Evolutionary conservation across 2,888 invertebrate species (phyloP).

Genomic region (Pyrrhia umbra): DNA sequence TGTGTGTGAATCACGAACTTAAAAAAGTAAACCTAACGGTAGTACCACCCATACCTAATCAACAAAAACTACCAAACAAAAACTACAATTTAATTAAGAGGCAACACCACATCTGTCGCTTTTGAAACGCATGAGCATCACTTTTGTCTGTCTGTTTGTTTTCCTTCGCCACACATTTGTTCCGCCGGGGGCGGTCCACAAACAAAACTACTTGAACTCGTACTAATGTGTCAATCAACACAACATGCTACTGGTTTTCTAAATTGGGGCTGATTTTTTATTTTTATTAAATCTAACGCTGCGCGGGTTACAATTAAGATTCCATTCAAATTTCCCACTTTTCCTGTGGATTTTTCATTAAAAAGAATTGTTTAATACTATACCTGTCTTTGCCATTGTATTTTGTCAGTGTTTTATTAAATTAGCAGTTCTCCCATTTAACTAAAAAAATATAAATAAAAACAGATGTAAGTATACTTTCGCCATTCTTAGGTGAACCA

Average conservation of each 20-base stretch:
- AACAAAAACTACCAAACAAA: slow-evolving; percentile 9
- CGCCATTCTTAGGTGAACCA: no score
- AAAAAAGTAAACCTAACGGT: neutral
- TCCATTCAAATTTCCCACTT: neutral
- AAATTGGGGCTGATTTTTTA: slow-evolving; percentile 15
- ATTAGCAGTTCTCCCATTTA: no score
- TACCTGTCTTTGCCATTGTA: no score
- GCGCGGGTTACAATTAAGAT: neutral
- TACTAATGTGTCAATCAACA: slow-evolving; percentile 70
- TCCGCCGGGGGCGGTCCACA: slow-evolving; percentile 62
- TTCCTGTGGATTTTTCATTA: no score
- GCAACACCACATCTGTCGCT: slow-evolving; percentile 56
- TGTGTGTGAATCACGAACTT: no score
- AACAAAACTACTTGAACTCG: slow-evolving; percentile 49
- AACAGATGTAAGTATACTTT: no score
- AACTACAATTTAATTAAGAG: slow-evolving; percentile 34
- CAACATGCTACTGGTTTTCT: slow-evolving; percentile 22
- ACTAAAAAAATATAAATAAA: no score
- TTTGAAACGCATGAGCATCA: slow-evolving; percentile 44
- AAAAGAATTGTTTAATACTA: no score
- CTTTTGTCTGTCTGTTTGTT: slow-evolving; percentile 69
- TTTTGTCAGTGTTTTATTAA: no score
- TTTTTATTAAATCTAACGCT: neutral
- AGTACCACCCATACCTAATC: slow-evolving; percentile 10
- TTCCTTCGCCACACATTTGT: slow-evolving; percentile 73